Evolutionary conservation across 2,797 vertebrate species (phyloP).

Genomic region (Propithecus perrieri): DNA sequence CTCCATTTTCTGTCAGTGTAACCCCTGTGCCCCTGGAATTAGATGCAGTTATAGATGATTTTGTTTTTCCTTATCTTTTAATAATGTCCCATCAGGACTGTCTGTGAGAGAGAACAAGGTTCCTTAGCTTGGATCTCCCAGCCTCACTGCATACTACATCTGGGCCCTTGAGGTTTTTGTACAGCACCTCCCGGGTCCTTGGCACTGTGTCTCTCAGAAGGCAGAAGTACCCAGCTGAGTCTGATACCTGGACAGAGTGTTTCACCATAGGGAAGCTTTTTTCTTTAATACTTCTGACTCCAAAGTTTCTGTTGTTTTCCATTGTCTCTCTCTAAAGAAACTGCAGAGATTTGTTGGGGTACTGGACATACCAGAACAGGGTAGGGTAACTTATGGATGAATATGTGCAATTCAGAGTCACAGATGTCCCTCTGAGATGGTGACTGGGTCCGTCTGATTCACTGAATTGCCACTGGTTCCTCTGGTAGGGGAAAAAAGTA

Average conservation of each 20-base stretch:
- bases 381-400: background rate
- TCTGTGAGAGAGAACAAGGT: background rate
- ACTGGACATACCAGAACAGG: constrained; percentile 30
- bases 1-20: background rate
- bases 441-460: background rate
- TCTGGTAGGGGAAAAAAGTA: background rate
- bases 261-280: background rate
- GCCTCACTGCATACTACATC: background rate
- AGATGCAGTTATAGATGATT: background rate
- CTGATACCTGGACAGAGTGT: background rate
- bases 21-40: background rate
- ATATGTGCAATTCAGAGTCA: constrained; percentile 40
- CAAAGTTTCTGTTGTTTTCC: constrained; percentile 30
- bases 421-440: background rate
- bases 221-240: background rate
- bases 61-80: background rate
- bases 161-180: background rate
- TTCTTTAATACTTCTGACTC: background rate
- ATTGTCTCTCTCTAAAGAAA: constrained; percentile 18
- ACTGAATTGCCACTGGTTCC: constrained; percentile 23
- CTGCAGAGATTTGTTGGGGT: background rate
- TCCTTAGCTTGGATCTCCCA: background rate
- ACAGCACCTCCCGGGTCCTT: background rate
- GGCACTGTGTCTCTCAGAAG: background rate
- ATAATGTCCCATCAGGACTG: background rate